phyloP scores from a whole-genome alignment of 2,797 vertebrate genomes.

The Carcharodon carcharias region DNA sequence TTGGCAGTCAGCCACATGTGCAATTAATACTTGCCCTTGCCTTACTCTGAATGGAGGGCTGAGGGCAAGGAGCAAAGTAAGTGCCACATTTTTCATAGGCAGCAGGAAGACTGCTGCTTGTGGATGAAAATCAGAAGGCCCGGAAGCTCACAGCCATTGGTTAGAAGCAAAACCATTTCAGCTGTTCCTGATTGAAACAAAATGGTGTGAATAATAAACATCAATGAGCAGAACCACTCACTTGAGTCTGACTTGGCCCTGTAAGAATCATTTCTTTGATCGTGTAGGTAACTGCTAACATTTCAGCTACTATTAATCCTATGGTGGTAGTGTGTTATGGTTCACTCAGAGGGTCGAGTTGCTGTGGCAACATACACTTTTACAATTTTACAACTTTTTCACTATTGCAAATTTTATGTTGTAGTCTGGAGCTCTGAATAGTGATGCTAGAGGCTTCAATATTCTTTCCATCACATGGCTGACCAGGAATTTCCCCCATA shows the following conservation, averaged over 20 bases:
- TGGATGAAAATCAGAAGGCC: background rate
- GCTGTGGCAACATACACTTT: no score
- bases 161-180: slow-evolving; percentile 3
- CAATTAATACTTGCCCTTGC: background rate
- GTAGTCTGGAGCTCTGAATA: no score
- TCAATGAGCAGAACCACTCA: background rate
- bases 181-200: background rate
- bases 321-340: no score
- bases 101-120: background rate
- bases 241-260: background rate
- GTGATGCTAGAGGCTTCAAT: no score
- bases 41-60: background rate
- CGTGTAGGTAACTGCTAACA: no score
- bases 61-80: background rate
- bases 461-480: no score
- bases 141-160: background rate
- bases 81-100: background rate
- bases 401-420: no score
- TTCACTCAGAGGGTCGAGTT: no score
- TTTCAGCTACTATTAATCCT: background rate
- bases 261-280: background rate
- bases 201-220: background rate
- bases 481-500: no score
- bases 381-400: no score
- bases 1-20: background rate